Conservation (phyloP, 2,113 vertebrate species). For the Etia nguti region DNA sequence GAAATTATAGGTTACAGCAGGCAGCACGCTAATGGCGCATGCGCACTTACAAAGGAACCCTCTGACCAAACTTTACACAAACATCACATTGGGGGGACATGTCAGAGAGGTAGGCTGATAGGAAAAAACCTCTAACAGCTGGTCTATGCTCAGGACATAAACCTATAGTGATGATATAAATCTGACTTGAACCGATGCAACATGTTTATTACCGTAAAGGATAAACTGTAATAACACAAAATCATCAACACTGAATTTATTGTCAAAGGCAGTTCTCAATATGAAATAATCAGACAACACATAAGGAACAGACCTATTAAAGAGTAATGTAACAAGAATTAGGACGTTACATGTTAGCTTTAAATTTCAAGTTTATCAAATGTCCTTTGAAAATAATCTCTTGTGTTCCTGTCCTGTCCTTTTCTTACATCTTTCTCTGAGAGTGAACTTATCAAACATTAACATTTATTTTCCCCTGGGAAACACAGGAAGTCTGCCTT, state of each 20-base stretch:
- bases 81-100: too few relatives aligned
- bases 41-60: too few relatives aligned
- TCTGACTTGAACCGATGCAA: neutral
- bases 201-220: neutral
- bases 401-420: neutral
- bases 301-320: neutral
- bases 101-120: too few relatives aligned
- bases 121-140: too few relatives aligned
- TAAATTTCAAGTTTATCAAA: neutral
- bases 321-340: neutral
- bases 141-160: neutral
- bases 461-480: neutral
- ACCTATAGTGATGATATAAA: neutral
- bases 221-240: too few relatives aligned
- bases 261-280: neutral
- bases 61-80: too few relatives aligned
- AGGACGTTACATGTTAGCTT: neutral
- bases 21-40: too few relatives aligned
- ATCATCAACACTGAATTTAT: neutral
- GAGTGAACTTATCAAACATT: neutral
- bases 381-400: neutral
- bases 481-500: neutral
- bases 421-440: neutral
- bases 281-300: neutral
- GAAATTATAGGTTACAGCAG: too few relatives aligned